A percentile compares a stretch with the other conserved stretches of the same genome.
phyloP scores from a whole-genome alignment of 2,797 vertebrate genomes.

The Pantherophis alleghaniensis region DNA sequence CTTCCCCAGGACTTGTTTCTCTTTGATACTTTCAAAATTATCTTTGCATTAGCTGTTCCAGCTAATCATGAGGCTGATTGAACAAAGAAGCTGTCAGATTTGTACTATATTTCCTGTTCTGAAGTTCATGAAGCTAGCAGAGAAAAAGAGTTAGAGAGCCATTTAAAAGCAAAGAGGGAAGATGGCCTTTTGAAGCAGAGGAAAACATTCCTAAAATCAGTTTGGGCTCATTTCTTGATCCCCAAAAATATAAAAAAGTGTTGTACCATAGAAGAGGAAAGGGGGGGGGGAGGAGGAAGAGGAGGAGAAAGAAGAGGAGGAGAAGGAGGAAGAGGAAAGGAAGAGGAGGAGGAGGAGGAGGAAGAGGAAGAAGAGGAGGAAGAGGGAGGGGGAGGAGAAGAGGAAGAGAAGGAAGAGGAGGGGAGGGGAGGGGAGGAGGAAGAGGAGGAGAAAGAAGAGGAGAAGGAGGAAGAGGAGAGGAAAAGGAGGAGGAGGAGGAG shows the following conservation, averaged over 20 bases:
- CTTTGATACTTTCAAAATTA: background rate
- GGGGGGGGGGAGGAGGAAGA: background rate
- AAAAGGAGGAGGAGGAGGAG: background rate
- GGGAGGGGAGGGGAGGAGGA: background rate
- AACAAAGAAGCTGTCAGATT: background rate
- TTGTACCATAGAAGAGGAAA: background rate
- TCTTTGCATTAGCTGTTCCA: background rate
- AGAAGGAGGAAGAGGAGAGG: too few relatives aligned
- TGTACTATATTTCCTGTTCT: background rate
- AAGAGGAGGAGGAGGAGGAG: rapidly evolving
- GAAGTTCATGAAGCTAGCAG: background rate
- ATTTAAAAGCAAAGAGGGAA: background rate
- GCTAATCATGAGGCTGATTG: background rate
- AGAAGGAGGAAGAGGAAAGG: rapidly evolving
- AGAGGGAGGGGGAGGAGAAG: rapidly evolving
- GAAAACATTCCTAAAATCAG: background rate
- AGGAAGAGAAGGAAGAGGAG: too few relatives aligned
- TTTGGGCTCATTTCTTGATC: background rate
- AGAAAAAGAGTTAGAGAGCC: background rate
- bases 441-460: too few relatives aligned
- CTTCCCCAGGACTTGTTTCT: background rate
- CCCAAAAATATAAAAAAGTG: background rate
- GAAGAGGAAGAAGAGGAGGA: rapidly evolving
- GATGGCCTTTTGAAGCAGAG: background rate
- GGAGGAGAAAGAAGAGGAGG: too few relatives aligned